A percentile compares a stretch with the other conserved stretches of the same genome.
Evolutionary conservation across 1,140 invertebrate genomes (phyloP).

Genomic region (Stratiolaelaps scimitus): DNA sequence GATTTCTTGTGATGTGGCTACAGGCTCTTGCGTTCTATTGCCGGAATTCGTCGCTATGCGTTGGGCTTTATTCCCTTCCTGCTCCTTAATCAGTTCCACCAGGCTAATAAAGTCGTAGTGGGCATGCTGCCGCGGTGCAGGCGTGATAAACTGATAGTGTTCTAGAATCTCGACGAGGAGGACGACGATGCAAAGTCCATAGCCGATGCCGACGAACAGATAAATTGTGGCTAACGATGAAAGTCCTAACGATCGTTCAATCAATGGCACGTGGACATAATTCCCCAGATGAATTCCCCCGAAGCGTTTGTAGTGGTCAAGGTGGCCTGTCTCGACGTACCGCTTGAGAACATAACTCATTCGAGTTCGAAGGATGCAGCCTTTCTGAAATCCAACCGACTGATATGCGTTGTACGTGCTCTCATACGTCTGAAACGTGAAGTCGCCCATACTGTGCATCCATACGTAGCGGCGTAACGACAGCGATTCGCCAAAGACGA

Average conservation of each 20-base stretch:
- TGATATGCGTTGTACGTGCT: not conserved
- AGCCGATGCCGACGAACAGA: not conserved
- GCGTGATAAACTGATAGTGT: not conserved
- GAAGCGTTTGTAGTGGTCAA: not conserved
- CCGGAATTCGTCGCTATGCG: too few relatives aligned
- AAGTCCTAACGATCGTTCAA: not conserved
- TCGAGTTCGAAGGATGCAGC: not conserved
- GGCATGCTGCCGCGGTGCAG: not conserved
- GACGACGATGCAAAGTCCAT: not conserved
- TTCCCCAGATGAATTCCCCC: not conserved
- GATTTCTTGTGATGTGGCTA: too few relatives aligned
- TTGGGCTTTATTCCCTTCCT: too few relatives aligned
- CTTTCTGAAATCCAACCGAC: not conserved
- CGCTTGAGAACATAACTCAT: not conserved
- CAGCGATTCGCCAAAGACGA: not conserved
- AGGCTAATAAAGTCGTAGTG: too few relatives aligned
- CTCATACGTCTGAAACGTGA: not conserved
- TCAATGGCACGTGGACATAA: not conserved
- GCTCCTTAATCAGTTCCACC: too few relatives aligned
- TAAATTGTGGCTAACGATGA: not conserved
- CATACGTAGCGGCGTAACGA: not conserved
- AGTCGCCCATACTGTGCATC: not conserved
- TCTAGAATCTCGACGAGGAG: not conserved
- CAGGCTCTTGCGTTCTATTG: too few relatives aligned
- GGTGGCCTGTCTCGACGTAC: not conserved